These are phyloP conservation scores for Platerodrilus igneus DNA, from an alignment of 2,888 invertebrate genomes.

Conservation along the genomic window DNA sequence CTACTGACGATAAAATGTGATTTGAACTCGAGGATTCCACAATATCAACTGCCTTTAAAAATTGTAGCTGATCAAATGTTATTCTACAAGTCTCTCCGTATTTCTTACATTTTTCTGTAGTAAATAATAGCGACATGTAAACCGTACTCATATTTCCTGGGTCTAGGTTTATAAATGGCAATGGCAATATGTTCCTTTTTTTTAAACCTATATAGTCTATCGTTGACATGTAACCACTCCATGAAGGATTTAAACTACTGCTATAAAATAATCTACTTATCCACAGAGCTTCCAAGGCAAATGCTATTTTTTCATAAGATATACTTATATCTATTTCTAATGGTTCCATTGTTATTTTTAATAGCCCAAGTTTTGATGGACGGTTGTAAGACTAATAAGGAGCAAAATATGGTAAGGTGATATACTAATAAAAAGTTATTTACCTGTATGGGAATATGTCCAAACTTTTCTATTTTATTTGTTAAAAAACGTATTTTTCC, in stretches of 20 bases:
- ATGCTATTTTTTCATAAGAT: no score
- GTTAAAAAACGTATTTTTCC: neutral
- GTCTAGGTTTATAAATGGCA: constrained; percentile 2
- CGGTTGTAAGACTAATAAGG: constrained; percentile 2
- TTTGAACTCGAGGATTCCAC: constrained; percentile 1
- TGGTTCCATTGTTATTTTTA: neutral
- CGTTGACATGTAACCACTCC: constrained; percentile 3
- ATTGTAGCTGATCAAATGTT: constrained; percentile 6
- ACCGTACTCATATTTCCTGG: constrained; percentile 3
- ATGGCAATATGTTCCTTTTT: neutral
- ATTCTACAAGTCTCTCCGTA: neutral
- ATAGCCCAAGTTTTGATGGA: neutral
- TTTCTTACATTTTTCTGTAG: constrained; percentile 1
- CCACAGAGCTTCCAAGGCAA: no score
- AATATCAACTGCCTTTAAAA: constrained; percentile 7
- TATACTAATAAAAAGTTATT: neutral
- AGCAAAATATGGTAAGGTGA: neutral
- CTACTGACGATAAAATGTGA: neutral
- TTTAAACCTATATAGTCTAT: neutral
- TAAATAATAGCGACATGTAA: neutral
- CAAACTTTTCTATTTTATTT: neutral
- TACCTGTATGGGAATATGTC: neutral
- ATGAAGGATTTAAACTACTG: neutral
- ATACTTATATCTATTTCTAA: neutral
- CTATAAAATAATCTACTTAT: neutral